phyloP scores from a whole-genome alignment of 2,113 vertebrate genomes.

The Neogale vison region DNA sequence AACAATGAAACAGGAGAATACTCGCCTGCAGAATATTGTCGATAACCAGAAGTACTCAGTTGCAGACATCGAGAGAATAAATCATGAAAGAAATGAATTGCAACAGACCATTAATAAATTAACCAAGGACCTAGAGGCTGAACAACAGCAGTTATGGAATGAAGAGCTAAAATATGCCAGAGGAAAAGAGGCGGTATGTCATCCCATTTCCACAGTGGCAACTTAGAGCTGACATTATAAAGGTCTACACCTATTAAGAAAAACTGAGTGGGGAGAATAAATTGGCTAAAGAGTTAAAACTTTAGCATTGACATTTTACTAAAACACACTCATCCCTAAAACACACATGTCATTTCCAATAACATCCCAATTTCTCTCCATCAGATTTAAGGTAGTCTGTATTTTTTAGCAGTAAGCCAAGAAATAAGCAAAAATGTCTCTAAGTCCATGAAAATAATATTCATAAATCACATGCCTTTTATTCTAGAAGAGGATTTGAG shows the following conservation, averaged over 20 bases:
- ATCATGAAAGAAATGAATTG: slow-evolving; percentile 93
- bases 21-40: slow-evolving; percentile 88
- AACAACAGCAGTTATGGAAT: slow-evolving; percentile 93
- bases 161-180: slow-evolving; percentile 94
- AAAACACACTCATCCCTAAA: neutral
- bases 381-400: neutral
- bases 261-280: neutral
- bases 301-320: neutral
- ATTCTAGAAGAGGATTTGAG: neutral
- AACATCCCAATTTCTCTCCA: neutral
- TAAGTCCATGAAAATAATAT: neutral
- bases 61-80: slow-evolving; percentile 95
- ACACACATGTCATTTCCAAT: neutral
- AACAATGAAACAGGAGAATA: slow-evolving; percentile 89
- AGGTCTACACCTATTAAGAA: neutral
- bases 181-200: slow-evolving; percentile 92
- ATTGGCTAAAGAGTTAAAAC: neutral
- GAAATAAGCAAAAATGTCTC: neutral
- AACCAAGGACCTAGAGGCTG: slow-evolving; percentile 89
- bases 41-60: slow-evolving; percentile 95
- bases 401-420: neutral
- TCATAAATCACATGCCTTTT: neutral
- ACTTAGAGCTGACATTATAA: neutral
- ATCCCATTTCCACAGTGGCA: neutral
- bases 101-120: slow-evolving; percentile 91